A percentile compares a stretch with the other conserved stretches of the same genome.
Evolutionary conservation across 2,888 invertebrate genomes (phyloP).

Genomic region (Empis stercorea): DNA sequence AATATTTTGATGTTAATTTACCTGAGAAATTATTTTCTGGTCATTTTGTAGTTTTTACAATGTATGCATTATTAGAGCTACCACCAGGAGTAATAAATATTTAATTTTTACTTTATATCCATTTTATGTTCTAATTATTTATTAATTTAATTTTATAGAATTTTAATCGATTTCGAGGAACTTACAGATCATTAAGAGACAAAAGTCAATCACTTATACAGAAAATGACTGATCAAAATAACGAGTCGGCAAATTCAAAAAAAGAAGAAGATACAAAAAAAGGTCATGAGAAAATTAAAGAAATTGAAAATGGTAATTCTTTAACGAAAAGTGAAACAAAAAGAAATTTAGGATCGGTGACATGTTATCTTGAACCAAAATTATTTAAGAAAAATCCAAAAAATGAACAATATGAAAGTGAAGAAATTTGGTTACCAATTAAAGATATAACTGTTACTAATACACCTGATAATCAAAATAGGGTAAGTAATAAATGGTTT

Average conservation of each 20-base stretch:
- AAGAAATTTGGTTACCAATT: slow-evolving; percentile 34
- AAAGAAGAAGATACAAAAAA: slow-evolving; percentile 8
- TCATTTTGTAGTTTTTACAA: slow-evolving; percentile 36
- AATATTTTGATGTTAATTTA: slow-evolving; percentile 11
- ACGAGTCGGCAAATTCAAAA: slow-evolving; percentile 1
- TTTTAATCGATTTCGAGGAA: slow-evolving; percentile 33
- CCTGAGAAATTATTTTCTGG: slow-evolving; percentile 33
- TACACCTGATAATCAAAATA: slow-evolving; percentile 4
- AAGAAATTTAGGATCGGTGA: slow-evolving; percentile 35
- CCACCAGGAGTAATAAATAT: slow-evolving; percentile 28
- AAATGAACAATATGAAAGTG: slow-evolving; percentile 26
- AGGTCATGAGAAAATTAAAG: slow-evolving; percentile 11
- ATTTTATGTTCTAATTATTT: no score
- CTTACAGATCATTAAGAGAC: slow-evolving; percentile 32
- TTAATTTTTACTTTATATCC: not conserved
- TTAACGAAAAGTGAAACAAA: slow-evolving; percentile 31
- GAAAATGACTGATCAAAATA: slow-evolving; percentile 20
- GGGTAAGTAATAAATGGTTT: not conserved
- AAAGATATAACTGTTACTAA: slow-evolving; percentile 27
- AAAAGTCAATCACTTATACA: slow-evolving; percentile 30
- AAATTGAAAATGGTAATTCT: slow-evolving; percentile 22
- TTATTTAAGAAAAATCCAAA: slow-evolving; percentile 28
- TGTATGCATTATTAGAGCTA: slow-evolving; percentile 33
- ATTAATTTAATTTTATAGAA: slow-evolving; percentile 17
- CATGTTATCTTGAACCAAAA: slow-evolving; percentile 35